Conservation (phyloP, 2,888 invertebrate species). For the Tenthredo amoena region DNA sequence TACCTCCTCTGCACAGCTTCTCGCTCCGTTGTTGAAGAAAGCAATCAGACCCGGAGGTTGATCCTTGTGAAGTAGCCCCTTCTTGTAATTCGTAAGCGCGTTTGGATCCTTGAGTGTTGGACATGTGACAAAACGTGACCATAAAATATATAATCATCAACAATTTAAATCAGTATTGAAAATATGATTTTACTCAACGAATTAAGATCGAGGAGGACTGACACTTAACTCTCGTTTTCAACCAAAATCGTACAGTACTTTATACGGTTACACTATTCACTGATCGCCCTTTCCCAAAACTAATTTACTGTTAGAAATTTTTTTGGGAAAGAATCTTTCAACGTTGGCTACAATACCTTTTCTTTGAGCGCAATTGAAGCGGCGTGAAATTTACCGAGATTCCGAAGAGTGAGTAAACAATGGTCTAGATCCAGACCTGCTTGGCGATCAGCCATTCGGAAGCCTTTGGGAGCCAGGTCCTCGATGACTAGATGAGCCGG, state of each 20-base stretch:
- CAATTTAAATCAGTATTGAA: not conserved
- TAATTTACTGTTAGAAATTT: not conserved
- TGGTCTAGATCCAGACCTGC: constrained; percentile 81
- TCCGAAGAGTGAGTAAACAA: constrained; percentile 78
- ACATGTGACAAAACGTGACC: not conserved
- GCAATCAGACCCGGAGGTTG: not conserved
- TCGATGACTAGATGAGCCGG: constrained; percentile 79
- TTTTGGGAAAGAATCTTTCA: not conserved
- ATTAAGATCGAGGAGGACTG: not conserved
- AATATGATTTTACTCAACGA: not conserved
- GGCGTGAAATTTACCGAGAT: constrained; percentile 81
- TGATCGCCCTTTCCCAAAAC: not conserved
- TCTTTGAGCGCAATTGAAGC: constrained; percentile 80
- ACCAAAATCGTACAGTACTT: too few relatives aligned
- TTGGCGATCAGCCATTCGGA: constrained; percentile 79
- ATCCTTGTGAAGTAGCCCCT: not conserved
- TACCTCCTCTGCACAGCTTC: not conserved
- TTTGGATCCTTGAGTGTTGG: constrained; percentile 8
- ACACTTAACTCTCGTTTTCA: not conserved
- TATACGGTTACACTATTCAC: not conserved
- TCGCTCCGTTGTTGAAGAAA: not conserved
- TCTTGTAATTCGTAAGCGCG: not conserved
- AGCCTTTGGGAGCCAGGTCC: constrained; percentile 81
- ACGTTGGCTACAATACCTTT: constrained; percentile 74
- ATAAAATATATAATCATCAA: not conserved